Evolutionary conservation across 1,140 invertebrate species (phyloP).

Genomic region (Augochlora pura): DNA sequence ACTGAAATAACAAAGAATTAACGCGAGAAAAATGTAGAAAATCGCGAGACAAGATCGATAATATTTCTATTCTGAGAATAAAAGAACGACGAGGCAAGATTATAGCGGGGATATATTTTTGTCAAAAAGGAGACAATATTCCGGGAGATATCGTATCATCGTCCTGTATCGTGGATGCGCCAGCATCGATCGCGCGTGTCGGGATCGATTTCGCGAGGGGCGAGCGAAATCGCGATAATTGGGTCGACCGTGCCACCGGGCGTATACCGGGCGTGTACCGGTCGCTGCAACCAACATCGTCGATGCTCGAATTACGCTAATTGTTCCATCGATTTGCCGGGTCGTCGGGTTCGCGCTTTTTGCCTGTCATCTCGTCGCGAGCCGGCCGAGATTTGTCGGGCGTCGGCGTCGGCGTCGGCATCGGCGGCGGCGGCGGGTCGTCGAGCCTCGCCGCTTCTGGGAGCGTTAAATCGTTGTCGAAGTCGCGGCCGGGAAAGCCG

Average conservation of each 20-base stretch:
- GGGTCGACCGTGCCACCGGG: constrained; percentile 18
- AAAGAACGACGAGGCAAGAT: no score
- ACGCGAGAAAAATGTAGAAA: no score
- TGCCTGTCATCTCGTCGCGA: background rate
- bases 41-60: no score
- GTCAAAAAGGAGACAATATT: no score
- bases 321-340: constrained; percentile 49
- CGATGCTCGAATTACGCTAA: constrained; percentile 60
- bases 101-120: no score
- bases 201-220: background rate
- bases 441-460: background rate
- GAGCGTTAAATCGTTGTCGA: constrained; percentile 9
- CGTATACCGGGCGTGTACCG: constrained; percentile 6
- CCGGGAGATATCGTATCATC: no score
- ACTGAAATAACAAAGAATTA: background rate
- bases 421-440: no score
- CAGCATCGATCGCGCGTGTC: no score
- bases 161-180: no score
- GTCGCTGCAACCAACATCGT: constrained; percentile 1
- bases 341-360: constrained; percentile 23
- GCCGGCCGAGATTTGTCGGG: constrained; percentile 2
- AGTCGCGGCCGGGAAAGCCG: background rate
- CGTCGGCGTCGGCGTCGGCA: background rate
- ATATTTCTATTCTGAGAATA: no score
- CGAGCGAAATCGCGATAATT: constrained; percentile 38